phyloP scores from a whole-genome alignment of 2,888 invertebrate species.

The Drosophila peninsularis region DNA sequence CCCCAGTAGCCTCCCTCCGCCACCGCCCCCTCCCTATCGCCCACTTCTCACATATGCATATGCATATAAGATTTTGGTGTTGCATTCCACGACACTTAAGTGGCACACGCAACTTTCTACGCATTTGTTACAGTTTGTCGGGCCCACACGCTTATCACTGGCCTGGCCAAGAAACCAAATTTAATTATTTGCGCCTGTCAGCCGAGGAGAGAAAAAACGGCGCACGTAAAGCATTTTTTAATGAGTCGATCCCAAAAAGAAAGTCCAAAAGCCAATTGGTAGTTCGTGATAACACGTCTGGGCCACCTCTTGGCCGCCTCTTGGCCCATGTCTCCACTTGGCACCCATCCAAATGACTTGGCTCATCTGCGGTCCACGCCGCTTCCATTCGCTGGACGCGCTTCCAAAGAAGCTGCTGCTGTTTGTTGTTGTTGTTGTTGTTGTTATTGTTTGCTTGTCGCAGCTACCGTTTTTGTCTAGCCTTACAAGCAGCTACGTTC shows the following conservation, averaged over 20 bases:
- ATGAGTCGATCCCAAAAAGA: conserved; percentile 68
- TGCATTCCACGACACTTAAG: conserved; percentile 15
- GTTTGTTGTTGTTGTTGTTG: conserved; percentile 23
- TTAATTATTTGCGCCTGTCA: conserved; percentile 72
- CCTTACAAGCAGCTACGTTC: conserved; percentile 30
- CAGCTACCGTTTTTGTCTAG: conserved; percentile 56
- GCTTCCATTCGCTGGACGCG: conserved; percentile 32
- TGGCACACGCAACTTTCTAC: conserved; percentile 65
- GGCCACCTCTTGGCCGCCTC: conserved; percentile 38
- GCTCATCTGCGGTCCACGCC: conserved; percentile 44
- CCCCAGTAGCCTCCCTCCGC: neutral
- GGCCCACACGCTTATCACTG: conserved; percentile 69
- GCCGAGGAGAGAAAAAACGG: conserved; percentile 28
- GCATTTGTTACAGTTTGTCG: conserved; percentile 75
- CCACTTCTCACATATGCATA: conserved; percentile 34
- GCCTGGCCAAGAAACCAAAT: conserved; percentile 33
- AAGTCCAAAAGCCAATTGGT: conserved; percentile 55
- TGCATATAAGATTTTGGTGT: conserved; percentile 44
- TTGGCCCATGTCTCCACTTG: conserved; percentile 26
- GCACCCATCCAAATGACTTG: conserved; percentile 53
- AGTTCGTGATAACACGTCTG: conserved; percentile 62
- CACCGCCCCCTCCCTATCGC: neutral
- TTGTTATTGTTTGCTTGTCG: conserved; percentile 41
- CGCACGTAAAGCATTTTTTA: conserved; percentile 67
- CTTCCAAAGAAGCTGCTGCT: conserved; percentile 35